Evolutionary conservation across 35 echinoderm and acorn worm genomes (phyloP), one percentile per base, ranked within the genome.

Genomic region (Holothuria glaberrima): DNA sequence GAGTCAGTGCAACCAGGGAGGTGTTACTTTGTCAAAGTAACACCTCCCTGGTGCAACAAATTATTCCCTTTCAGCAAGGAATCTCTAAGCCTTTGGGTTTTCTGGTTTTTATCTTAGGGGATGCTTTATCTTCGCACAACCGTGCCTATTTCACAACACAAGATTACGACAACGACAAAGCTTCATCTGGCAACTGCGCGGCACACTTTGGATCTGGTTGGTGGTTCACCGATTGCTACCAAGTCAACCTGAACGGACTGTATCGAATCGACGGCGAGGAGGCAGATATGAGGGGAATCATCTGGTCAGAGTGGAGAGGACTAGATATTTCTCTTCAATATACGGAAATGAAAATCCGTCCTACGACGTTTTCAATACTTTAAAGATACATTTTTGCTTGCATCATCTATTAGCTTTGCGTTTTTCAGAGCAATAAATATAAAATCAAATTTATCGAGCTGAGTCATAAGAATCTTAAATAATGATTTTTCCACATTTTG

Each of bases 271-370:
- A 82, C 36, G 90, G 77, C 7, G 77, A 69, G 21, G 90, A 91
- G 54, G 17, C 22, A 14, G 45, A 60, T 35, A 26, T 33, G 29
- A 9, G 29, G 22, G 90, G 90, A 54, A 61, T 91, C 61, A 41
- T 75, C 45, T 91, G 90, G 90, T 83, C 59, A 33, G 65, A 68
- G 20, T 91, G 80, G 52, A 68, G 74, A 48, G 88, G 88, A 82
- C 75, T 80, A 30, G 80, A 90, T 66, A 80, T 80, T 82, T 90
- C 88, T n/a, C 72, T 90, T 33, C 79, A 90, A 65, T 12, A 48
- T 22, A 81, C 88, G n/a, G 88, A 90, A 30, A 90, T 90, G 89
- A 90, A 90, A 45, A 90, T 90, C 33, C 65, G 89, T 3, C 83
- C 83, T 17, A 48, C 33, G 21, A 9, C 30, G 41, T 14, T 76